Evolutionary conservation across 2,888 invertebrate genomes (phyloP), one percentile per base, ranked within the genome.

Genomic region (Ormia ochracea): DNA sequence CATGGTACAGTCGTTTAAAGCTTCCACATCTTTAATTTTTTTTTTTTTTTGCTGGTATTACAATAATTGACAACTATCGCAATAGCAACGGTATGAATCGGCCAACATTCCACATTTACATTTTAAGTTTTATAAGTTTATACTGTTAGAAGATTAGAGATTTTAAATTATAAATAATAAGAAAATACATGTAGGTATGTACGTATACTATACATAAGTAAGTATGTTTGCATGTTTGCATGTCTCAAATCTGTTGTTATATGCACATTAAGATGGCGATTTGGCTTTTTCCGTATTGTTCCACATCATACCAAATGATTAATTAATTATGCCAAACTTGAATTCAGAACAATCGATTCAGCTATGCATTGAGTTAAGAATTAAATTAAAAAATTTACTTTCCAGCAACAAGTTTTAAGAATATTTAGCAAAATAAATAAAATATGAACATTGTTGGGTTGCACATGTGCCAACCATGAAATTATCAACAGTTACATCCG

Each of bases 61-160:
- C 54, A 66, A 68, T 33, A 48, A 12, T n/a, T n/a, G 45, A 33
- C 7, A 48, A 36, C 1, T 63, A 63, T 48, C 48, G 45, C 45
- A 54, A 45, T 63, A 58, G 59, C 58, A 41, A 69, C 69, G 69
- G 58, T 21, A 59, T 43, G 52, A 65, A 45, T 50, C 43, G 52
- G 23, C 9, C 52, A 48, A 78, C 78, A 78, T 74, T 73, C 78
- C 78, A 69, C 73, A 78, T 78, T 73, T 69, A 68, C 41, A 56
- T 68, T 50, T 58, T 58, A 69, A 66, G 26, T 65, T 52, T 68
- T 50, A 50, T 58, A 69, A 66, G 26, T 65, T 52, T 61, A 36
- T 73, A 63, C 33, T 43, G 36, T 73, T 63, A 63, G 31, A 61
- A 33, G 58, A 58, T 43, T 43, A 26, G 4, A 52, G 7, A 19